phyloP scores from a whole-genome alignment of 2,113 vertebrate genomes.

The Carassius auratus region DNA sequence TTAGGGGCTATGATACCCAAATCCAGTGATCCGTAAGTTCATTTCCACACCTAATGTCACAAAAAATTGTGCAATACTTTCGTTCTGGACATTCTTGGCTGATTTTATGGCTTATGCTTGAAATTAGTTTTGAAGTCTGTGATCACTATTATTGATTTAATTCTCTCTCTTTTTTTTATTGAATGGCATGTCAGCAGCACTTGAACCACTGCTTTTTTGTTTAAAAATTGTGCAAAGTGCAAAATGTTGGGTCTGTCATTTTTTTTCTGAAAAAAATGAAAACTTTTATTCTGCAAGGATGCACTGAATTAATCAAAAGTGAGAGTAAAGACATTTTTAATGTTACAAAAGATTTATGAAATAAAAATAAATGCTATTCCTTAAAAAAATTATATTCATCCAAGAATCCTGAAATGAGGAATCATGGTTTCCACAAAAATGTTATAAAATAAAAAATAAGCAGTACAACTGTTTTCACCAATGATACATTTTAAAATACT shows the following conservation, averaged over 20 bases:
- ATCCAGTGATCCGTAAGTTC: constrained; percentile 83
- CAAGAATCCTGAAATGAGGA: too few species aligned
- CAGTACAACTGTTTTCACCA: too few species aligned
- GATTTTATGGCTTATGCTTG: background rate
- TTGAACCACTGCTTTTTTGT: background rate
- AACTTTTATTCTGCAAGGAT: background rate
- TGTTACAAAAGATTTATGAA: too few species aligned
- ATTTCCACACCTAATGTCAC: background rate
- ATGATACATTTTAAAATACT: background rate
- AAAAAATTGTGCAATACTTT: background rate
- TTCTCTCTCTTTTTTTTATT: background rate
- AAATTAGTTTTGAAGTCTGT: background rate
- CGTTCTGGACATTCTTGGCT: background rate
- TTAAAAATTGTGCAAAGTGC: too few species aligned
- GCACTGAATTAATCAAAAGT: background rate
- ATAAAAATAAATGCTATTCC: too few species aligned
- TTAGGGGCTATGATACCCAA: constrained; percentile 85
- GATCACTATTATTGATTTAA: background rate
- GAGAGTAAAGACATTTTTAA: too few species aligned
- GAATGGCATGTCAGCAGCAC: background rate
- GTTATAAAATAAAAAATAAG: too few species aligned
- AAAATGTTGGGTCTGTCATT: background rate
- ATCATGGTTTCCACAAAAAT: too few species aligned
- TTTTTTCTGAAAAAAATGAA: background rate
- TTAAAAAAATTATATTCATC: too few species aligned